Base-by-base conservation (phyloP, 2,888 invertebrate genomes). In the Eustalomyia histrio region DNA sequence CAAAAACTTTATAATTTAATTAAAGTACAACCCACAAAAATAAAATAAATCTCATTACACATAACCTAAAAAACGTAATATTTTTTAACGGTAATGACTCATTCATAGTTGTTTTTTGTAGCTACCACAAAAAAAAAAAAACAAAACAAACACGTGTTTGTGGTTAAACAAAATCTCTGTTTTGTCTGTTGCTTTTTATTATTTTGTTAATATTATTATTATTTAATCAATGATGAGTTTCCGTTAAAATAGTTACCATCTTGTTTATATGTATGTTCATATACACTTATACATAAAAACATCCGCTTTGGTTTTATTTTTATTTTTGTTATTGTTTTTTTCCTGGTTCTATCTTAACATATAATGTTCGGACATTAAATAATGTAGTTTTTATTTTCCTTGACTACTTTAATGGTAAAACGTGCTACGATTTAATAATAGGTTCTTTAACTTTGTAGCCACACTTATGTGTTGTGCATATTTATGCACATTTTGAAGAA, bases 231-330 rank as follows among this genome's bases (percentile, higher is more conserved):
- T 65, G 64, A 67, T 74, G 64, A 47, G 69, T 78, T 78, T 81
- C 81, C 81, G 81, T 81, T 78, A 78, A 81, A 78, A 61, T 73
- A 69, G 71, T 58, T 63, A 63, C 57, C 69, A 80, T 76, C 63
- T 50, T 61, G 21, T 43, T 33, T 50, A n/a, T 53, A 35, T 39
- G 39, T 39, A 39, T 39, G 12, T 12, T 5, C 1, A n/a, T 47
- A n/a, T n/a, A n/a, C 35, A 16, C 3, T 29, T 29, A n/a, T 29
- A 55, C 35, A 67, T 67, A 55, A 29, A 55, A n/a, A 67, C 67
- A 67, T 67, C 67, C 67, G 67, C 55, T 57, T 67, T 55, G 21
- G 43, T 47, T 47, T 55, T 53, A 18, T n/a, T 65, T 53, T 65
- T n/a, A 8, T 33, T 58, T 29, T 58, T 33, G 6, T 29, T 14